A percentile compares a stretch with the other conserved stretches of the same genome.
Conservation (phyloP, 1,140 invertebrate genomes). For the Microplitis mediator region DNA sequence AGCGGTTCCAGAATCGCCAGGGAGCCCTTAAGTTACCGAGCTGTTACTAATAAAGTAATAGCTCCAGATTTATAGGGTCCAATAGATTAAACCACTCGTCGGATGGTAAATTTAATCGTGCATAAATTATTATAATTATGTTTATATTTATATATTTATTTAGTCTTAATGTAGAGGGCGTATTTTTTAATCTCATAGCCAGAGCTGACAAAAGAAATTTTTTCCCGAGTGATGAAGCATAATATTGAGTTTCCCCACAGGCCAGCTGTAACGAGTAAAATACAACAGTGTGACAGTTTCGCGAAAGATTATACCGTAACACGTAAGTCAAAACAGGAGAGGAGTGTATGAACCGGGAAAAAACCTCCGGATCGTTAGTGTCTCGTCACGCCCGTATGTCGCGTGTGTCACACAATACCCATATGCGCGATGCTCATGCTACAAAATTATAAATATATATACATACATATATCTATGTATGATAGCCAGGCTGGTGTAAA, state of each 20-base stretch:
- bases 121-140: not conserved
- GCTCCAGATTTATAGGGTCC: too few species aligned
- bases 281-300: not conserved
- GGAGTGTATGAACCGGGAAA: slow-evolving; percentile 4
- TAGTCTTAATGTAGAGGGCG: not conserved
- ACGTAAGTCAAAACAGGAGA: not conserved
- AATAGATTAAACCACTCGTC: too few species aligned
- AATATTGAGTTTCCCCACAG: not conserved
- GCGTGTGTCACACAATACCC: slow-evolving; percentile 47
- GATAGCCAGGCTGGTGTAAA: too few species aligned
- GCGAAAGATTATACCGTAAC: slow-evolving; percentile 13
- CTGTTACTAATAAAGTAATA: too few species aligned
- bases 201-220: not conserved
- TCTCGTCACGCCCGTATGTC: slow-evolving; percentile 53
- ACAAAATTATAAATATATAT: too few species aligned
- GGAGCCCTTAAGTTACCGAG: too few species aligned
- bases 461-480: too few species aligned
- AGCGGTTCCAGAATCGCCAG: too few species aligned
- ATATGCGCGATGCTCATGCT: slow-evolving; percentile 15
- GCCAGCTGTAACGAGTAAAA: not conserved
- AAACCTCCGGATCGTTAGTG: slow-evolving; percentile 19
- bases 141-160: not conserved
- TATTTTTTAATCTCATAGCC: too few species aligned
- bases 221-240: not conserved
- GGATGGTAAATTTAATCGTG: not conserved